Evolutionary conservation across 2,888 invertebrate species (phyloP), one percentile per base, ranked within the genome.

Genomic region (Fissipunctia ypsillon): DNA sequence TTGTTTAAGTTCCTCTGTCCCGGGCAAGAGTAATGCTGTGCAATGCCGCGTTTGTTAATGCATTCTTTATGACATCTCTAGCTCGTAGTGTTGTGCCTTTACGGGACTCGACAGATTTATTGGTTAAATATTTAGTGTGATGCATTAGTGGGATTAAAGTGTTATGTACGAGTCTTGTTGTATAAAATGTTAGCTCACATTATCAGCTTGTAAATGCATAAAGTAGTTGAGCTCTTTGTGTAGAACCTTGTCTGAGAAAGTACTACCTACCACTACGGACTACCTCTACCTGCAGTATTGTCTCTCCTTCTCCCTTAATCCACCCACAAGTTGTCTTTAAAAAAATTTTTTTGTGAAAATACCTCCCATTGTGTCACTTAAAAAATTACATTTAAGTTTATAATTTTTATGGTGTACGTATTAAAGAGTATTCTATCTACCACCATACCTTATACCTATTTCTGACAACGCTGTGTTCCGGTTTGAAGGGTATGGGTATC

Each of bases 1-100:
- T 78, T 83, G 64, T 80, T 85, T 78, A 78, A 80, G 73, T 70
- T 76, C 45, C 72, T 73, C 48, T 75, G 64, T 73, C 69, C 76
- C 60, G 73, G 73, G 64, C 60, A 76, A 75, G 80, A 81, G 79
- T 84, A 78, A 82, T 78, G 82, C 73, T 74, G 71, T 73, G 72
- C 80, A 81, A 78, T 83, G 80, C 80, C 83, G 84, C 76, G 81
- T 84, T 86, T 81, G 82, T 87, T 86, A 84, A 87, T 88, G 87
- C 88, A 88, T 88, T 87, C 80, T 88, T 88, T 88, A 88, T 88
- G 88, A 85, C 87, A 81, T 80, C 78, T 76, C 78, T 77, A 75
- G 81, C 76, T 64, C 69, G 73, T 81, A 86, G 86, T 86, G 86
- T 76, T 82, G 81, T 75, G 81, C 73, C 81, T 81, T 73, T 65